These are phyloP conservation scores for Phylloscopus trochiloides DNA, from an alignment of 2,113 vertebrate species.

Conservation along the genomic window DNA sequence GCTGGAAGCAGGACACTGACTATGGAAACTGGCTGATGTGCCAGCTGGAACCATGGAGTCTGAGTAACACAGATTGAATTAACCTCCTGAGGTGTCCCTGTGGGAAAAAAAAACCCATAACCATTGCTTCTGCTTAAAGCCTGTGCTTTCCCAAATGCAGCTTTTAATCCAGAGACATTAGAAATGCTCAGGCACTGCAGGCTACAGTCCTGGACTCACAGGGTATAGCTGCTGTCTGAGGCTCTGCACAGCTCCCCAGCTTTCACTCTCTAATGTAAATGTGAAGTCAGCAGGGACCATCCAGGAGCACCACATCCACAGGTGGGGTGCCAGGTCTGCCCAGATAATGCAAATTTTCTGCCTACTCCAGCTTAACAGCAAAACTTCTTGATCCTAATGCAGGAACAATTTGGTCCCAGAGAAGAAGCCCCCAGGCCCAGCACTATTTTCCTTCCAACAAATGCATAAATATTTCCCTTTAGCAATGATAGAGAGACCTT, in stretches of 20 bases:
- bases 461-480: neutral
- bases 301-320: neutral
- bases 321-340: neutral
- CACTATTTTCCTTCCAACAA: neutral
- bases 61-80: neutral
- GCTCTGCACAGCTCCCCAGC: neutral
- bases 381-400: fast-evolving
- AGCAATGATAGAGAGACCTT: neutral
- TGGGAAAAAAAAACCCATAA: neutral
- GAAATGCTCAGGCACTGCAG: neutral
- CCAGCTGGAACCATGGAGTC: neutral
- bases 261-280: neutral
- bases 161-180: neutral
- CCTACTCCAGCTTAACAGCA: neutral
- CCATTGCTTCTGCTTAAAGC: neutral
- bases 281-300: neutral
- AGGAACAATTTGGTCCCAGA: neutral
- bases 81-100: neutral
- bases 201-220: neutral
- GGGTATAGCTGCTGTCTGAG: neutral
- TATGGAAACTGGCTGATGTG: neutral
- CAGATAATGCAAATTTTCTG: neutral
- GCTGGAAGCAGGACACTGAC: neutral
- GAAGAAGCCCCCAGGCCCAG: neutral
- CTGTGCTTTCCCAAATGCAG: neutral